phyloP scores from a whole-genome alignment of 2,797 vertebrate species.

The Cyprinodon diabolis region DNA sequence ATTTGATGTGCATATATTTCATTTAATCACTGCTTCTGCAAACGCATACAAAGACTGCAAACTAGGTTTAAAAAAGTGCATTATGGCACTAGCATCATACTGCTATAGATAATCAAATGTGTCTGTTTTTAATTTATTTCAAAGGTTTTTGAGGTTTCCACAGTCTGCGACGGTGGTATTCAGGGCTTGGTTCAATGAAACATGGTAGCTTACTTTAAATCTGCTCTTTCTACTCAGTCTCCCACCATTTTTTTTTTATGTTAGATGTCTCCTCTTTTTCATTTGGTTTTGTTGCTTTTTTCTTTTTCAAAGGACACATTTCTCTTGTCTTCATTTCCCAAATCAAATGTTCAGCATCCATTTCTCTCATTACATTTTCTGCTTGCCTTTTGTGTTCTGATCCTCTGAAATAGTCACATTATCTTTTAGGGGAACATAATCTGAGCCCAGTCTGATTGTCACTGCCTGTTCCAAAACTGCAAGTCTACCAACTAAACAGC shows the following conservation, averaged over 20 bases:
- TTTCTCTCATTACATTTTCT: background rate
- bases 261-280: constrained; percentile 11
- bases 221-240: constrained; percentile 22
- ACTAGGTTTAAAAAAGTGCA: background rate
- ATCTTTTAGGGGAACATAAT: constrained; percentile 4
- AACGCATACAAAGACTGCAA: no score
- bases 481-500: constrained; percentile 5
- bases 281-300: constrained; percentile 6
- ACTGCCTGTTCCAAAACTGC: constrained; percentile 32
- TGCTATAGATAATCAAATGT: background rate
- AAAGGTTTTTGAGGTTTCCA: background rate
- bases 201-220: constrained; percentile 38
- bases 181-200: constrained; percentile 41
- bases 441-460: constrained; percentile 14
- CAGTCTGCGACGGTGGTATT: background rate
- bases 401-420: background rate
- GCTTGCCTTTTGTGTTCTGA: background rate
- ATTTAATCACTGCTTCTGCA: background rate
- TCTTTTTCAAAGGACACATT: background rate
- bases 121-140: background rate
- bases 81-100: no score
- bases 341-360: background rate
- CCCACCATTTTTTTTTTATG: constrained; percentile 1
- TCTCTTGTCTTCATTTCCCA: background rate
- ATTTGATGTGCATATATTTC: background rate